phyloP scores from a whole-genome alignment of 2,888 invertebrate genomes.

The Tineola bisselliella region DNA sequence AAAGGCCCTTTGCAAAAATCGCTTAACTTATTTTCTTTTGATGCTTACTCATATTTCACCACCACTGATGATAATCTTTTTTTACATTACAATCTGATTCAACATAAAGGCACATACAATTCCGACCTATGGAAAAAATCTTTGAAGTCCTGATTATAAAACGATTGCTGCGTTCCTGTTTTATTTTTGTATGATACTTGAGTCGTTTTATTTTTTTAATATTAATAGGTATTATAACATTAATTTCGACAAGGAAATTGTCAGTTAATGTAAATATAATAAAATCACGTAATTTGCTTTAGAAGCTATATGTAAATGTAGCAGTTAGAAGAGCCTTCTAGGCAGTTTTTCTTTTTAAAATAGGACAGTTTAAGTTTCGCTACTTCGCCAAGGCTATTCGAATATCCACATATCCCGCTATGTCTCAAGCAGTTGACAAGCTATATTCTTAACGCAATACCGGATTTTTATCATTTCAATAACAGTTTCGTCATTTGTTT shows the following conservation, averaged over 20 bases:
- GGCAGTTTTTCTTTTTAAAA: not conserved
- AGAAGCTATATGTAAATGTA: too few species aligned
- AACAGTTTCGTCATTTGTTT: not conserved
- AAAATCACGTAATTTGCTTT: too few species aligned
- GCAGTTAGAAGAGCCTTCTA: too few species aligned
- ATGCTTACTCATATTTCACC: not conserved
- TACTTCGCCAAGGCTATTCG: not conserved
- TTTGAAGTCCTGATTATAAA: conserved; percentile 2
- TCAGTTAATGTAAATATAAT: too few species aligned
- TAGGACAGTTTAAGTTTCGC: not conserved
- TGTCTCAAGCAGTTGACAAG: not conserved
- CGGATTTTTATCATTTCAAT: conserved; percentile 11
- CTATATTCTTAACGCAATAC: conserved; percentile 7
- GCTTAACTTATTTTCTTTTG: not conserved
- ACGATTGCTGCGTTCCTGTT: not conserved
- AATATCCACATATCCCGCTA: not conserved
- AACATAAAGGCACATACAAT: conserved; percentile 1
- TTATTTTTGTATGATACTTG: not conserved
- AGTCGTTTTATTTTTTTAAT: not conserved
- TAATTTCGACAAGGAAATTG: not conserved
- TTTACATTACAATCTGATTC: not conserved
- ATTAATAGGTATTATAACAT: not conserved
- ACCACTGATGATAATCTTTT: not conserved
- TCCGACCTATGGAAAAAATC: not conserved
- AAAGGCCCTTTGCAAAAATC: not conserved